Evolutionary conservation across 2,888 invertebrate species (phyloP).

Genomic region (Drosophila multiciliata): DNA sequence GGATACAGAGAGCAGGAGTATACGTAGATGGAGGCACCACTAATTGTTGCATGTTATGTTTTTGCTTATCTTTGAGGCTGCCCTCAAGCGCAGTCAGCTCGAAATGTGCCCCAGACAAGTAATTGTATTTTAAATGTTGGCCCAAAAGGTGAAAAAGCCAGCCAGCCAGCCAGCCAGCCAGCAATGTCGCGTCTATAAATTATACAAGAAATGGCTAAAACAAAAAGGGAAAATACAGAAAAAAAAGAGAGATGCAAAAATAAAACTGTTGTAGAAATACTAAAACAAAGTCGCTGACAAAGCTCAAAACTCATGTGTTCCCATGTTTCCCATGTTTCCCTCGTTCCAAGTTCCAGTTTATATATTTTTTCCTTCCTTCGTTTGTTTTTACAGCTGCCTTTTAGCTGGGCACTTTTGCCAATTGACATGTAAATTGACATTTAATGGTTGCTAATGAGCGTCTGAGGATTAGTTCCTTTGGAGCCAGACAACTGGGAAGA

Average conservation of each 20-base stretch:
- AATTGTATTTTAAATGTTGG: conserved; percentile 82
- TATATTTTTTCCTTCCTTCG: conserved; percentile 15
- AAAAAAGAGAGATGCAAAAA: not conserved
- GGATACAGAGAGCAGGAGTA: not conserved
- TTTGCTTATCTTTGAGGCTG: conserved; percentile 68
- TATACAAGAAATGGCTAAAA: conserved; percentile 68
- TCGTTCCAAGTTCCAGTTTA: conserved; percentile 5
- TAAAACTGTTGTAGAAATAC: conserved; percentile 29
- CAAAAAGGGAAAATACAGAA: conserved; percentile 20
- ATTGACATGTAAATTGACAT: conserved; percentile 84
- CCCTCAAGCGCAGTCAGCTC: conserved; percentile 54
- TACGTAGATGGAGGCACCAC: conserved; percentile 44
- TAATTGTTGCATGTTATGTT: conserved; percentile 81
- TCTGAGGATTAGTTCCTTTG: conserved; percentile 69
- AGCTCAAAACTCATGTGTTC: conserved; percentile 69
- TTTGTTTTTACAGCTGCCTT: conserved; percentile 52
- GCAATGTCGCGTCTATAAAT: conserved; percentile 74
- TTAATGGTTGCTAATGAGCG: conserved; percentile 82
- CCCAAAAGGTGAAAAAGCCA: conserved; percentile 58
- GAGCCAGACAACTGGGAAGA: conserved; percentile 20
- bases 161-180: conserved; percentile 53
- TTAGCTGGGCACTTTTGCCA: conserved; percentile 57
- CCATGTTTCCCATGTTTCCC: conserved; percentile 13
- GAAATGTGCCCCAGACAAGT: conserved; percentile 67
- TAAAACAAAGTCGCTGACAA: conserved; percentile 66